These are phyloP conservation scores for Petrosia ficiformis DNA, from an alignment of 37 sponge, comb jelly and placozoan genomes.

Conservation along the genomic window DNA sequence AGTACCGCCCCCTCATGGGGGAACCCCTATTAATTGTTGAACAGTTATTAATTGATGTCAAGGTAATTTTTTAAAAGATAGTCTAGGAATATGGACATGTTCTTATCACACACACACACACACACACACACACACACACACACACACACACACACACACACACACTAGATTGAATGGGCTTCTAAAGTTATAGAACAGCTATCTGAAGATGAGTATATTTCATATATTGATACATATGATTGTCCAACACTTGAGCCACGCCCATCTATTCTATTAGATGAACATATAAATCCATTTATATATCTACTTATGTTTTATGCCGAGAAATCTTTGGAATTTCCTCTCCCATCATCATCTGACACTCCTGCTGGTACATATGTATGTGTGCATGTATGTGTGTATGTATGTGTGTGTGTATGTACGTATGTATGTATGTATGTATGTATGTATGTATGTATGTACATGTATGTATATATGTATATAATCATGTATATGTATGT, in stretches of 20 bases:
- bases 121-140: background rate
- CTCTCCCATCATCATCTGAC: constrained; percentile 24
- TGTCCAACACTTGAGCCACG: constrained; percentile 31
- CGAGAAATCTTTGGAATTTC: constrained; percentile 66
- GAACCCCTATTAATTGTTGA: constrained; percentile 73
- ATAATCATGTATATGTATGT: background rate
- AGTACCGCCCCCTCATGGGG: constrained; percentile 51
- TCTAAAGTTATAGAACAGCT: constrained; percentile 43
- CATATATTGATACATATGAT: constrained; percentile 5
- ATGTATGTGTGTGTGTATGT: too few species aligned
- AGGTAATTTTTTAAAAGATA: constrained; percentile 45
- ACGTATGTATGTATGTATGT: background rate
- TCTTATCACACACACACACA: background rate
- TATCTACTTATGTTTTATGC: constrained; percentile 61
- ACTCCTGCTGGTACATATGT: background rate
- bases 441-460: background rate
- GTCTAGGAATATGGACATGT: background rate
- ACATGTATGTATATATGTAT: background rate
- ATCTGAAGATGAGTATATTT: constrained; percentile 17
- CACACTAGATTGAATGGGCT: constrained; percentile 68
- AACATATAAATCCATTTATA: constrained; percentile 33
- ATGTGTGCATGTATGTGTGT: background rate
- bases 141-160: background rate
- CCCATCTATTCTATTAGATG: constrained; percentile 1
- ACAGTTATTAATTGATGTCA: constrained; percentile 85